phyloP scores from a whole-genome alignment of 2,113 vertebrate genomes.

The Megalops atlanticus region DNA sequence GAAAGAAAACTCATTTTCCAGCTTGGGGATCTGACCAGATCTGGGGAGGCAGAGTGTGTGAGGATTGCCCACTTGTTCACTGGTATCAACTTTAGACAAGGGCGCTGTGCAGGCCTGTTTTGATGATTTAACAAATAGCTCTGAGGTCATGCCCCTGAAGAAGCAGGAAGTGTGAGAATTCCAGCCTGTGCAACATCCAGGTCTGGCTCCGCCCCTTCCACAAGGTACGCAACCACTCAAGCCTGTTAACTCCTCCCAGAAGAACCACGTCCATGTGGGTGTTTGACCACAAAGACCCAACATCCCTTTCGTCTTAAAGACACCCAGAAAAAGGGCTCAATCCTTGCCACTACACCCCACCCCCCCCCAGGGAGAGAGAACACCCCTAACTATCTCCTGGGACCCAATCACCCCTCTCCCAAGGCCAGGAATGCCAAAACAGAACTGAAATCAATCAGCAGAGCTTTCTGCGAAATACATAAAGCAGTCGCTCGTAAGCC shows the following conservation, averaged over 20 bases:
- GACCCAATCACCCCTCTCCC: constrained; percentile 41
- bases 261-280: not conserved
- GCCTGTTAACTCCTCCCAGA: not conserved
- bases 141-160: too few species aligned
- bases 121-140: too few species aligned
- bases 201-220: not conserved
- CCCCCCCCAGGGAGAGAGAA: constrained; percentile 28
- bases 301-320: too few species aligned
- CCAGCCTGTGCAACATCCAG: not conserved
- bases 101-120: not conserved
- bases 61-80: too few species aligned
- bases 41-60: not conserved
- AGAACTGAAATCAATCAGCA: constrained; percentile 79
- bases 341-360: not conserved
- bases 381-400: constrained; percentile 29
- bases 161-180: too few species aligned
- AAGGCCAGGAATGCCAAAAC: constrained; percentile 51
- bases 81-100: not conserved
- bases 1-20: not conserved
- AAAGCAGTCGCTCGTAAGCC: constrained; percentile 72
- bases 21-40: not conserved
- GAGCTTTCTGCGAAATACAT: constrained; percentile 77
- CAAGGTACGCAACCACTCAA: not conserved
- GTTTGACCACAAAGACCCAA: not conserved
- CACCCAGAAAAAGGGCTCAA: not conserved